A percentile compares a stretch with the other conserved stretches of the same genome.
Conservation (phyloP, 2,113 vertebrate species). For the Chiloscyllium plagiosum region DNA sequence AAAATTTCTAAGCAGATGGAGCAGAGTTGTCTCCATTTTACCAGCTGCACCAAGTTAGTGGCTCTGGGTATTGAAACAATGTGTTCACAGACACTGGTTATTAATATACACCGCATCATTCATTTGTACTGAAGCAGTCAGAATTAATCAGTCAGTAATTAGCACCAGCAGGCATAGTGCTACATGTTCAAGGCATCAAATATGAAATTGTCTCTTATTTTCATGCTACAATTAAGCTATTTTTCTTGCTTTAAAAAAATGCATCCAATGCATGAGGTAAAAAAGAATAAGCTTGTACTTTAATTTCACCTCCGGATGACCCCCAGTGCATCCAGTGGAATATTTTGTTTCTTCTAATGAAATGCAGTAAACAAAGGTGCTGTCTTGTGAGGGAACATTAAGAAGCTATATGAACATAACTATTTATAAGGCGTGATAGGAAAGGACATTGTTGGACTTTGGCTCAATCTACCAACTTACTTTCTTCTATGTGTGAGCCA, state of each 20-base stretch:
- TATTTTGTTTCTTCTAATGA: neutral
- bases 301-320: no score
- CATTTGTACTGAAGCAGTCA: slow-evolving; percentile 29
- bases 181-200: slow-evolving; percentile 10
- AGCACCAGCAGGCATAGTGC: slow-evolving; percentile 12
- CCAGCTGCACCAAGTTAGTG: neutral
- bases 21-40: neutral
- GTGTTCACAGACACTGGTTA: slow-evolving; percentile 30
- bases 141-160: slow-evolving; percentile 28
- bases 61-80: neutral
- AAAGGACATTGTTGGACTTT: no score
- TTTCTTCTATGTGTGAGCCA: no score
- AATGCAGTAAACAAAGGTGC: neutral
- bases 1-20: neutral
- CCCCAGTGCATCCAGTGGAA: neutral
- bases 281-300: neutral
- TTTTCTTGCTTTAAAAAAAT: neutral
- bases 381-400: no score
- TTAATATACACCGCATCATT: slow-evolving; percentile 6
- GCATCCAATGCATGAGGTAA: neutral
- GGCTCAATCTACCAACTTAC: no score
- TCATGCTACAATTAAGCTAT: neutral
- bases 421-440: no score
- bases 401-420: no score
- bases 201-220: neutral